These are phyloP conservation scores for Arctia plantaginis DNA, from an alignment of 2,888 invertebrate genomes.

Conservation along the genomic window DNA sequence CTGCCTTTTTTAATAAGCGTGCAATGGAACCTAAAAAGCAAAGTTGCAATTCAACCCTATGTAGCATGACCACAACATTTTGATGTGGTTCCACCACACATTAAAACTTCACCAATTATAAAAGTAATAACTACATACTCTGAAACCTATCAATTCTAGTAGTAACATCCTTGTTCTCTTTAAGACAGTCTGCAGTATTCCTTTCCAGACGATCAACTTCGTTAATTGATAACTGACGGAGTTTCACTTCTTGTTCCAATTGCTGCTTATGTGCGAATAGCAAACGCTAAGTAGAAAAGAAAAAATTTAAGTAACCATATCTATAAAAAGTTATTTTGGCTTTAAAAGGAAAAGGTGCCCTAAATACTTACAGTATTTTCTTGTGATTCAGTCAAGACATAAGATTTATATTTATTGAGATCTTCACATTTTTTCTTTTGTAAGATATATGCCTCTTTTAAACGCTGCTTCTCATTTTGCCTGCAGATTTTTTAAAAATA, in stretches of 20 bases:
- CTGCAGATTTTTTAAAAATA: conserved; percentile 62
- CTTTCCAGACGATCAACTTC: conserved; percentile 79
- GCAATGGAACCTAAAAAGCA: conserved; percentile 78
- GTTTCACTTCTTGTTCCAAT: conserved; percentile 89
- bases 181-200: conserved; percentile 77
- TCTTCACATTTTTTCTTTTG: conserved; percentile 78
- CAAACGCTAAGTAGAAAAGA: conserved; percentile 83
- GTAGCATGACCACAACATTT: background rate
- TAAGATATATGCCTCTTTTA: conserved; percentile 72
- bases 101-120: background rate
- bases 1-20: conserved; percentile 87
- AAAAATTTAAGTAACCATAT: background rate
- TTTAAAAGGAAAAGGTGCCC: background rate
- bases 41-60: background rate
- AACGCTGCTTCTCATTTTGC: conserved; percentile 77
- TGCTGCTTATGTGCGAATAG: conserved; percentile 90
- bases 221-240: conserved; percentile 79
- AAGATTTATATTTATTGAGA: conserved; percentile 76
- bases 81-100: background rate
- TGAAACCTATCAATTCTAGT: conserved; percentile 76
- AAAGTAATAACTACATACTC: conserved; percentile 48
- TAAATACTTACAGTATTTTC: conserved; percentile 77
- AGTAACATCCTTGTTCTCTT: conserved; percentile 78
- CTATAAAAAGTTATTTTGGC: background rate
- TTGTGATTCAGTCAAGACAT: conserved; percentile 80